phyloP scores from a whole-genome alignment of 2,113 vertebrate species.

The Python bivittatus region DNA sequence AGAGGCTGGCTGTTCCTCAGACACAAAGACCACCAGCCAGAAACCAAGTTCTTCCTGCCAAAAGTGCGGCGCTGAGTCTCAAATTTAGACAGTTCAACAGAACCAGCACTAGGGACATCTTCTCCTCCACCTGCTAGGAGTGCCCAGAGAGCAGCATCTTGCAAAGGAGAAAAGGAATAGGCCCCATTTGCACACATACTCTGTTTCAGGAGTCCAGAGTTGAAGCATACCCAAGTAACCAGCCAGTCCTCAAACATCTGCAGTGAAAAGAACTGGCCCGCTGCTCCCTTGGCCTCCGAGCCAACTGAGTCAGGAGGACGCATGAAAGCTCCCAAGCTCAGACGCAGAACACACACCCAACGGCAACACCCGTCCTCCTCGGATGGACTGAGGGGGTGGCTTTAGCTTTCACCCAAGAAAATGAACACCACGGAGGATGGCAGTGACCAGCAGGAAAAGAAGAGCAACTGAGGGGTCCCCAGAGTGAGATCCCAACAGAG shows the following conservation, averaged over 20 bases:
- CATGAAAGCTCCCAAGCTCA: no score
- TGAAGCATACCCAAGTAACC: no score
- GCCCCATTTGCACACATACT: no score
- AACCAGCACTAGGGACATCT: not conserved
- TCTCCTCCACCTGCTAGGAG: not conserved
- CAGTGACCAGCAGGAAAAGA: not conserved
- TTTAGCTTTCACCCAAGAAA: not conserved
- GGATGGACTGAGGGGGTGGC: not conserved
- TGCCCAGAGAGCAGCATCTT: no score
- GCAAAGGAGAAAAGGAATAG: not conserved
- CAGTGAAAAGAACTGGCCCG: not conserved
- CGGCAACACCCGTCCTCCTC: not conserved
- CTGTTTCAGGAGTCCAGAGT: not conserved
- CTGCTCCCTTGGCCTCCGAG: no score
- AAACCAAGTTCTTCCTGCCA: no score
- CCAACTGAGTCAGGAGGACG: no score
- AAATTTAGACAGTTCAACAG: no score
- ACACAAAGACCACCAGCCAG: not conserved
- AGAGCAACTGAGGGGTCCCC: not conserved
- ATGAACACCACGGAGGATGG: not conserved
- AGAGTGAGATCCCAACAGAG: not conserved
- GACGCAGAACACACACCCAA: not conserved
- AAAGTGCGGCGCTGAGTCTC: no score
- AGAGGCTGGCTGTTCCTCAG: not conserved
- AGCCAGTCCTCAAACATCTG: no score